Percentiles rank a stretch among this genome's conserved stretches.
These are phyloP conservation scores for Ptychobarbus kaznakovi DNA, from an alignment of 2,797 vertebrate species.

Conservation along the genomic window DNA sequence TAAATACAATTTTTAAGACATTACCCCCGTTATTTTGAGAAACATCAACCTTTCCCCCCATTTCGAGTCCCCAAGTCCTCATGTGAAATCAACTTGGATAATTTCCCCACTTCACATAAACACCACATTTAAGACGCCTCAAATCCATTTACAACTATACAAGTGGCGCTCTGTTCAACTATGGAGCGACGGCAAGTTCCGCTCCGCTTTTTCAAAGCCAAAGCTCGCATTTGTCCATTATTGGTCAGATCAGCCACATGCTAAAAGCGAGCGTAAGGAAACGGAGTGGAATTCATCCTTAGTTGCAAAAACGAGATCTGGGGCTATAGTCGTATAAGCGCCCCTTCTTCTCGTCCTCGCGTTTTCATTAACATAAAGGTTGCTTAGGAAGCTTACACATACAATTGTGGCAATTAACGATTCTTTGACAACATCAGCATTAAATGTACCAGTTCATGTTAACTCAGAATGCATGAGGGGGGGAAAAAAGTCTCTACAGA, in stretches of 20 bases:
- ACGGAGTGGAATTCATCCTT: slow-evolving; percentile 44
- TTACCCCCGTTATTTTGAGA: slow-evolving; percentile 32
- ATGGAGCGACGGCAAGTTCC: slow-evolving; percentile 31
- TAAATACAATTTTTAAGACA: slow-evolving; percentile 70
- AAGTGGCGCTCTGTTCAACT: slow-evolving; percentile 51
- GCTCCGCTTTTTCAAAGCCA: slow-evolving; percentile 30
- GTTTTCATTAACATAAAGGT: slow-evolving; percentile 36
- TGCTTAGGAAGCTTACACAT: slow-evolving; percentile 43
- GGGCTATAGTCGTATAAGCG: slow-evolving; percentile 26
- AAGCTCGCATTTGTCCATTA: slow-evolving; percentile 43
- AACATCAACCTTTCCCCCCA: slow-evolving; percentile 33
- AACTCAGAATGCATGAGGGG: slow-evolving; percentile 46
- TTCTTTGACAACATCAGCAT: slow-evolving; percentile 49
- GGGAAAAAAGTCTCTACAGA: slow-evolving; percentile 20
- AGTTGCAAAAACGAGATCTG: slow-evolving; percentile 6
- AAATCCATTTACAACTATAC: slow-evolving; percentile 56
- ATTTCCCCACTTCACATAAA: slow-evolving; percentile 50
- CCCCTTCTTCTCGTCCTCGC: slow-evolving; percentile 29
- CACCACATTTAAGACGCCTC: slow-evolving; percentile 53
- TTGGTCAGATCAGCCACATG: slow-evolving; percentile 48
- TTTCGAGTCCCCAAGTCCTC: slow-evolving; percentile 20
- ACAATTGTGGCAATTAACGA: slow-evolving; percentile 48
- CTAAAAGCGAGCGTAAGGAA: slow-evolving; percentile 47
- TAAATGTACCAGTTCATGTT: slow-evolving; percentile 49
- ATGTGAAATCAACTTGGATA: slow-evolving; percentile 34